Evolutionary conservation across 2,113 vertebrate species (phyloP).

Genomic region (Cervus canadensis): DNA sequence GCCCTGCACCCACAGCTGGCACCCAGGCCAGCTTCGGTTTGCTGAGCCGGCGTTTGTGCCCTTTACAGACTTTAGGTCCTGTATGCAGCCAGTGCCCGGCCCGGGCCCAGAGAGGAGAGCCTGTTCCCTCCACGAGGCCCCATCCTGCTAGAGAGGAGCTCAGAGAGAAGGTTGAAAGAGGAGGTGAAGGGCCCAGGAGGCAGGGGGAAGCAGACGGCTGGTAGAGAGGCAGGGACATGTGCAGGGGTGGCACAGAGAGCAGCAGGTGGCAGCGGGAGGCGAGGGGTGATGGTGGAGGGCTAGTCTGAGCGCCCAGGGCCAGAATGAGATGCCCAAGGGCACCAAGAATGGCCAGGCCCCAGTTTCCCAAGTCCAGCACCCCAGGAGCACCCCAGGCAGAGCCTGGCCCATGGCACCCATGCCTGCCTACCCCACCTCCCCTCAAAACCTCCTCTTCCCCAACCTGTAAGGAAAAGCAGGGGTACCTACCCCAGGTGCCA

Average conservation of each 20-base stretch:
- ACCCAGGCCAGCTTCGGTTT: background rate
- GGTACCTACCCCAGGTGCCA: slow-evolving; percentile 88
- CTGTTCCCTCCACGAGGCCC: background rate
- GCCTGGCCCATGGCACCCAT: background rate
- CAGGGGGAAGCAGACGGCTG: background rate
- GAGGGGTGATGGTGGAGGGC: background rate
- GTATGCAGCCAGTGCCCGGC: background rate
- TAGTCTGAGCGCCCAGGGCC: background rate
- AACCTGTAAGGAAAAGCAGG: background rate
- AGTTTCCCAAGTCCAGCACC: background rate
- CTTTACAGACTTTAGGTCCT: background rate
- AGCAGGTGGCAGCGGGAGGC: background rate
- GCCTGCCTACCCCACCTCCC: background rate
- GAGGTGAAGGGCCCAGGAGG: background rate
- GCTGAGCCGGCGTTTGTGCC: no score
- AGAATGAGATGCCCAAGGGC: background rate
- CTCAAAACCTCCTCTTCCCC: background rate
- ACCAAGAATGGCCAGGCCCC: background rate
- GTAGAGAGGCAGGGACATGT: background rate
- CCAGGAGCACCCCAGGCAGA: background rate
- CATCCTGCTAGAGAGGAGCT: background rate
- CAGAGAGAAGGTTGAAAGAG: background rate
- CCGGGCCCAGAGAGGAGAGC: background rate
- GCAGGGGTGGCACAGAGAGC: background rate
- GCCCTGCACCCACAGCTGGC: background rate